A percentile compares a stretch with the other conserved stretches of the same genome.
phyloP scores from a whole-genome alignment of 2,113 vertebrate species.

The Antechinus flavipes region DNA sequence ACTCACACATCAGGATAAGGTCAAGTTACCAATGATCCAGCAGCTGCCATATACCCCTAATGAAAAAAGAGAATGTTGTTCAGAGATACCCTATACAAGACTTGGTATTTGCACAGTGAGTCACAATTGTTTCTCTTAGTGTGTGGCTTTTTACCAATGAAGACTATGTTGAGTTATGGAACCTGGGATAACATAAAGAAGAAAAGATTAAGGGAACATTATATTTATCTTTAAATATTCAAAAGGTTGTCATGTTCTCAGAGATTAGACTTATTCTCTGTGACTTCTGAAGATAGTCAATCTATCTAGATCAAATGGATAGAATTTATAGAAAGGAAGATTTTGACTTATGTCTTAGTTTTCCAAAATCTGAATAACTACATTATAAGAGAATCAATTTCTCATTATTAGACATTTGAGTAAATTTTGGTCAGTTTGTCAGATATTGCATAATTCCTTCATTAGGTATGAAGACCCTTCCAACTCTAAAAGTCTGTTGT shows the following conservation, averaged over 20 bases:
- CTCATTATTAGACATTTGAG: neutral
- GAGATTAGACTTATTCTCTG: neutral
- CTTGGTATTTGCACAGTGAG: neutral
- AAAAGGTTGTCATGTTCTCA: neutral
- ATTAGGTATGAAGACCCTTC: neutral
- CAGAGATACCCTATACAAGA: neutral
- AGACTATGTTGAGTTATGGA: neutral
- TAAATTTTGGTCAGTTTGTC: neutral
- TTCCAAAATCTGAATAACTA: neutral
- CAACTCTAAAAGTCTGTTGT: neutral
- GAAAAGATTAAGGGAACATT: neutral
- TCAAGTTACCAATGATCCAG: neutral
- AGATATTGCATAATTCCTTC: neutral
- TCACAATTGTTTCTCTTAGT: neutral
- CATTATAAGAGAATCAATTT: neutral
- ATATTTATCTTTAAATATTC: neutral
- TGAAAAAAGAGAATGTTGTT: neutral
- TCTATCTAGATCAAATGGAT: neutral
- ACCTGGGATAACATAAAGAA: neutral
- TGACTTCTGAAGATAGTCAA: neutral
- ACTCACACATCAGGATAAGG: slow-evolving; percentile 1
- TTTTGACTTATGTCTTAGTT: neutral
- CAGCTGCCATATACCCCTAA: neutral
- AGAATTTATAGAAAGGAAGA: neutral
- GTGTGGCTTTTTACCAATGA: too few relatives aligned